These are phyloP conservation scores for Ceratitis capitata DNA, from an alignment of 1,140 invertebrate species.

Conservation along the genomic window DNA sequence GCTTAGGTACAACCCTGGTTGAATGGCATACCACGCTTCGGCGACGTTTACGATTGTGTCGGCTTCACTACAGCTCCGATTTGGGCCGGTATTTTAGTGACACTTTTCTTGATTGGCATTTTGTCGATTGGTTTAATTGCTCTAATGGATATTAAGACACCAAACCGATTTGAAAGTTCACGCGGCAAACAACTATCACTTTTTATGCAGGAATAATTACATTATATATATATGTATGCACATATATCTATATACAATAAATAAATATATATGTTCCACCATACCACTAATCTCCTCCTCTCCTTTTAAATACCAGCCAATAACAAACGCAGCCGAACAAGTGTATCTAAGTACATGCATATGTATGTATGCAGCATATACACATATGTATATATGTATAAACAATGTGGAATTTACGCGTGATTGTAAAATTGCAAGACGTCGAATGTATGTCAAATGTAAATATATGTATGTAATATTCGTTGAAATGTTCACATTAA, in stretches of 20 bases:
- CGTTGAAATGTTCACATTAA: constrained; percentile 53
- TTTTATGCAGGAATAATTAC: constrained; percentile 75
- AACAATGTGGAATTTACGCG: too few species aligned
- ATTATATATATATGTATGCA: not conserved
- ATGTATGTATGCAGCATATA: not conserved
- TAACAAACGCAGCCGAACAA: too few species aligned
- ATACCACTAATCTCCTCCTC: too few species aligned
- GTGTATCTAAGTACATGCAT: too few species aligned
- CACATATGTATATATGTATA: not conserved
- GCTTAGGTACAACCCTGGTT: constrained; percentile 69
- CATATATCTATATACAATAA: not conserved
- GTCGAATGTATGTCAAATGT: not conserved
- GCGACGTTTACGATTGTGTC: constrained; percentile 85
- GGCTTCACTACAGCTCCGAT: constrained; percentile 91
- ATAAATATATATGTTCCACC: too few species aligned
- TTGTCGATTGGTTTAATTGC: constrained; percentile 85
- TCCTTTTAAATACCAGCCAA: too few species aligned
- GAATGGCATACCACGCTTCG: constrained; percentile 69
- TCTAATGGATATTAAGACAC: constrained; percentile 95
- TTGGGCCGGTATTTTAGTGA: constrained; percentile 90
- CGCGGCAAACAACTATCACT: constrained; percentile 93
- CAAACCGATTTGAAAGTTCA: constrained; percentile 97
- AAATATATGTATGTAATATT: not conserved
- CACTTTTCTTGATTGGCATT: constrained; percentile 79
- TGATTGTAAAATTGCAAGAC: too few species aligned